phyloP scores from a whole-genome alignment of 2,797 vertebrate genomes.

The Steatocranus sp. region DNA sequence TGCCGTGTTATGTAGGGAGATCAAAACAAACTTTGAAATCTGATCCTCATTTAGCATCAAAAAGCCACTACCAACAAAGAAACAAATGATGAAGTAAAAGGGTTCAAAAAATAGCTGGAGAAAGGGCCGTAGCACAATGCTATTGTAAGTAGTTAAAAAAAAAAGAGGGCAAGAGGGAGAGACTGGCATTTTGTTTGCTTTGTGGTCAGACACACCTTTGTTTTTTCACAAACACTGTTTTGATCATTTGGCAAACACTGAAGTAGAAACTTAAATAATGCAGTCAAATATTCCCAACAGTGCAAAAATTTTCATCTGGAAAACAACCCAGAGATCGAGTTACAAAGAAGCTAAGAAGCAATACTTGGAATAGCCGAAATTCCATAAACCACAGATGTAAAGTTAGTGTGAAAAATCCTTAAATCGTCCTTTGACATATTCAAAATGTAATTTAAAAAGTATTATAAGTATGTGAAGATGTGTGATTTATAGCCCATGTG shows the following conservation, averaged over 20 bases:
- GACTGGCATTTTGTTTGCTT: neutral
- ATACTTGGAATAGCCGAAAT: conserved; percentile 29
- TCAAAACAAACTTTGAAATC: conserved; percentile 74
- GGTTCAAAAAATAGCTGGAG: conserved; percentile 37
- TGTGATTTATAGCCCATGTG: neutral
- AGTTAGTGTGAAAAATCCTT: neutral
- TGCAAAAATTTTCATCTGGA: neutral
- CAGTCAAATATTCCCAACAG: neutral
- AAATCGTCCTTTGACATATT: neutral
- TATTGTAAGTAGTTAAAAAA: conserved; percentile 12
- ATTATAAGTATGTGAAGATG: neutral
- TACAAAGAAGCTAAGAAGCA: conserved; percentile 10
- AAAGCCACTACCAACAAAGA: conserved; percentile 60
- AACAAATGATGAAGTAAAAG: conserved; percentile 48
- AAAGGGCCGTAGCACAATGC: conserved; percentile 34
- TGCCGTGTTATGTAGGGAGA: conserved; percentile 46
- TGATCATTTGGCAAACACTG: neutral
- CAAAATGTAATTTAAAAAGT: neutral
- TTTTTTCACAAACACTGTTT: neutral
- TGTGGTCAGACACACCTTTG: neutral
- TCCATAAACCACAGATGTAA: conserved; percentile 39
- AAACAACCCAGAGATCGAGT: conserved; percentile 17
- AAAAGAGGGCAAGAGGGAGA: neutral
- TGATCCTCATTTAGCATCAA: conserved; percentile 65
- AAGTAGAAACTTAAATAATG: neutral